These are phyloP conservation scores for Lasiurus borealis DNA, from an alignment of 2,113 vertebrate species.

Conservation along the genomic window DNA sequence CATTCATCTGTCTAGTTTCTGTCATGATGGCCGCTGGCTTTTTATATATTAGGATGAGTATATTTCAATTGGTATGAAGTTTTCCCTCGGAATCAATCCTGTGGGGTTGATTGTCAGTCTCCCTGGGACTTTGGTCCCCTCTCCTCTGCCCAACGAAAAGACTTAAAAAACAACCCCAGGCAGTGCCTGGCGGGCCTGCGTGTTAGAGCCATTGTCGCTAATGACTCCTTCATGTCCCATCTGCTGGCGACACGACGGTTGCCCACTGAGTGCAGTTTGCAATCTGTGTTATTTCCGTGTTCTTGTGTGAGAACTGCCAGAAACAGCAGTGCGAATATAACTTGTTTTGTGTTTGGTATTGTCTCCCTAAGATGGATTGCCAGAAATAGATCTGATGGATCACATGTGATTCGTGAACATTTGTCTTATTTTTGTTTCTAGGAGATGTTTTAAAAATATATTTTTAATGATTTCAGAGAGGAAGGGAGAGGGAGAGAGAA, in stretches of 20 bases:
- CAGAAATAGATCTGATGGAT: background rate
- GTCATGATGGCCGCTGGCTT: too few species aligned
- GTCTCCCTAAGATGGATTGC: background rate
- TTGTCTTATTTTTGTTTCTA: background rate
- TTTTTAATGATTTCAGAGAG: too few species aligned
- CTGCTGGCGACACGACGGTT: fast-evolving
- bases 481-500: too few species aligned
- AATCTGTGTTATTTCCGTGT: background rate
- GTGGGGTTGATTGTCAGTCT: background rate
- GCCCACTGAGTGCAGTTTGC: fast-evolving
- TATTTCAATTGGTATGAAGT: background rate
- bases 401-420: fast-evolving
- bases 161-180: background rate
- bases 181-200: background rate
- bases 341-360: background rate
- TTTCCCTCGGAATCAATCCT: background rate
- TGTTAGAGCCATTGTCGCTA: background rate
- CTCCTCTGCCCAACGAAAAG: fast-evolving
- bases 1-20: too few species aligned
- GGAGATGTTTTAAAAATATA: background rate
- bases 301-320: background rate
- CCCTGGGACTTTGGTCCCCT: background rate
- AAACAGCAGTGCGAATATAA: background rate
- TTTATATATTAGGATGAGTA: too few species aligned
- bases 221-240: background rate